A percentile compares a stretch with the other conserved stretches of the same genome.
Evolutionary conservation across 1,140 invertebrate species (phyloP).

Genomic region (Saxidomus purpurata): DNA sequence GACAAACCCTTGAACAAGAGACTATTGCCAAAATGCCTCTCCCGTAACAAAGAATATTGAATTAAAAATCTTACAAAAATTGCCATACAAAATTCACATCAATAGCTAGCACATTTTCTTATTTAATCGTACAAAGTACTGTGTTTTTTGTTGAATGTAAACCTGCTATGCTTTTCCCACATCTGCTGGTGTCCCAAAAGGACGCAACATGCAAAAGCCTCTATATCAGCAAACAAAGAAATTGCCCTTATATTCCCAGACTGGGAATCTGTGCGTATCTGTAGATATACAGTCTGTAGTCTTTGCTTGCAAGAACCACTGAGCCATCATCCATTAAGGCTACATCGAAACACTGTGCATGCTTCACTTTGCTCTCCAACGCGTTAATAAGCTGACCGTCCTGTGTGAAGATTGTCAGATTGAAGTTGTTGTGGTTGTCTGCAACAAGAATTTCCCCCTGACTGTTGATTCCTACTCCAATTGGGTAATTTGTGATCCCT

Average conservation of each 20-base stretch:
- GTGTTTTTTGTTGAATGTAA: background rate
- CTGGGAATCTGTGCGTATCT: conserved; percentile 90
- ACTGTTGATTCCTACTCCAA: conserved; percentile 99
- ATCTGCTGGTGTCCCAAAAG: background rate
- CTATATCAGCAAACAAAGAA: background rate
- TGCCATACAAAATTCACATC: conserved; percentile 37
- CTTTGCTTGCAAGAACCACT: conserved; percentile 99
- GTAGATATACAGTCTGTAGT: conserved; percentile 99
- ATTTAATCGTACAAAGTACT: background rate
- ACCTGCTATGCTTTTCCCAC: background rate
- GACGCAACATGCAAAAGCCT: background rate
- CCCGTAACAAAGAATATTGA: conserved; percentile 17
- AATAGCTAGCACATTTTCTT: conserved; percentile 31
- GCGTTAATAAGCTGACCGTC: conserved; percentile 98
- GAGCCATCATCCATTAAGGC: conserved; percentile 99
- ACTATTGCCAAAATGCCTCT: conserved; percentile 19
- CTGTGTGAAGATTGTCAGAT: conserved; percentile 94
- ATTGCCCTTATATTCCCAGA: conserved; percentile 47
- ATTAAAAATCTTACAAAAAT: conserved; percentile 32
- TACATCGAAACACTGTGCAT: conserved; percentile 99
- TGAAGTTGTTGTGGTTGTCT: conserved; percentile 99
- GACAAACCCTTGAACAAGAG: conserved; percentile 23
- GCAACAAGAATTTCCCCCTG: conserved; percentile 99
- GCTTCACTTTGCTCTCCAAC: conserved; percentile 99
- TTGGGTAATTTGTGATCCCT: conserved; percentile 99